These are phyloP conservation scores for Polia nebulosa DNA, from an alignment of 2,888 invertebrate genomes.

Conservation along the genomic window DNA sequence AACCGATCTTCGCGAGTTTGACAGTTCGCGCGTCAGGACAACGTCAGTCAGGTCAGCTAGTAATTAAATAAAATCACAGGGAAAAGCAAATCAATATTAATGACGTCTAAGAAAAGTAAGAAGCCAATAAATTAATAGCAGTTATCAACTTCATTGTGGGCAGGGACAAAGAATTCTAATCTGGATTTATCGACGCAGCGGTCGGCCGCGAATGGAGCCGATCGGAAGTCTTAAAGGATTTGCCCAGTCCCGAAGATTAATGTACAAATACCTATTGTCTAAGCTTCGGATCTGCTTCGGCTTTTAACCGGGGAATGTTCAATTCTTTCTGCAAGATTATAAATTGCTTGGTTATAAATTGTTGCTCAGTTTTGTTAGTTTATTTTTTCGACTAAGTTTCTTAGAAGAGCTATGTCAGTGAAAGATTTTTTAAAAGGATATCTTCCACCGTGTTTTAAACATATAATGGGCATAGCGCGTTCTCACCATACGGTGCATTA, in stretches of 20 bases:
- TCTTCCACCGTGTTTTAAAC: not conserved
- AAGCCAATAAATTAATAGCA: slow-evolving; percentile 58
- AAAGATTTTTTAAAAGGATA: not conserved
- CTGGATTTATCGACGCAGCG: slow-evolving; percentile 79
- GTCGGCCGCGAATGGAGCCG: slow-evolving; percentile 66
- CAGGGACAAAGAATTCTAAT: slow-evolving; percentile 77
- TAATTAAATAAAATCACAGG: not conserved
- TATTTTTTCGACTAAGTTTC: not conserved
- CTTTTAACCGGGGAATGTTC: slow-evolving; percentile 36
- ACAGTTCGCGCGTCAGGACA: no score
- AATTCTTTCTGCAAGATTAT: slow-evolving; percentile 40
- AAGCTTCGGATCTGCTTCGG: slow-evolving; percentile 51
- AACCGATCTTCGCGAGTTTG: no score
- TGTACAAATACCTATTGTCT: slow-evolving; percentile 71
- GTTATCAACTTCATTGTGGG: slow-evolving; percentile 53
- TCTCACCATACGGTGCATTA: no score
- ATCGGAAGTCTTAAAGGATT: slow-evolving; percentile 84
- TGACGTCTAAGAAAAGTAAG: slow-evolving; percentile 9
- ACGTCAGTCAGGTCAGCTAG: no score
- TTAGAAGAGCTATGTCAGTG: not conserved
- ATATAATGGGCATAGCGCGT: no score
- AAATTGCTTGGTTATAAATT: slow-evolving; percentile 59
- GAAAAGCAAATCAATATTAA: slow-evolving; percentile 12
- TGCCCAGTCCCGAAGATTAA: slow-evolving; percentile 78
- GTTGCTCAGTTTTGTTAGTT: slow-evolving; percentile 20